Evolutionary conservation across 2,888 invertebrate species (phyloP).

Genomic region (Nezara viridula): DNA sequence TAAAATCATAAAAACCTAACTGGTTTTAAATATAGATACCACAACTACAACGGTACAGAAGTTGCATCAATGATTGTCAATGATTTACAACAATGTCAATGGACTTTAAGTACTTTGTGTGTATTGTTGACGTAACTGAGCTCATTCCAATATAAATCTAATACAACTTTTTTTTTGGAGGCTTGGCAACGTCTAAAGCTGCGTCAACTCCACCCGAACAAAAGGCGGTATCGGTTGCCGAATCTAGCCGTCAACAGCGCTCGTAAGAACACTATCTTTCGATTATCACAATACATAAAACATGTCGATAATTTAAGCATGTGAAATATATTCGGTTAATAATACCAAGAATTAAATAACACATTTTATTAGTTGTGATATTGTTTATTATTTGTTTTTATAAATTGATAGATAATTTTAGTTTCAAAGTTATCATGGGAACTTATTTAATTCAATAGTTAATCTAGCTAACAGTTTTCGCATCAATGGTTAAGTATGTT

Average conservation of each 20-base stretch:
- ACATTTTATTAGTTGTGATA: not conserved
- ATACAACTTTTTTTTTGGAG: not conserved
- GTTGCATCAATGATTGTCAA: not conserved
- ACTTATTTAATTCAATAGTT: not conserved
- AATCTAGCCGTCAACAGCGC: not conserved
- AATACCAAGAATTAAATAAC: not conserved
- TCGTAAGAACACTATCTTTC: not conserved
- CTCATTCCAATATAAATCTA: not conserved
- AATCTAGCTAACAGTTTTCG: not conserved
- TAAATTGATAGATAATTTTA: not conserved
- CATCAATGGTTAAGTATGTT: not conserved
- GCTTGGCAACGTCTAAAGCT: not conserved
- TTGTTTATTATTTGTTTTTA: not conserved
- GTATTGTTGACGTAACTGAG: slow-evolving; percentile 32
- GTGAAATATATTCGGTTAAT: not conserved
- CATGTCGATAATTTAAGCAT: not conserved
- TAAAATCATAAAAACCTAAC: not conserved
- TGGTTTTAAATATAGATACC: not conserved
- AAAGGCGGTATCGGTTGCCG: not conserved
- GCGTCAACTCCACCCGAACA: not conserved
- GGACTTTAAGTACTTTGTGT: not conserved
- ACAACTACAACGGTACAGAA: not conserved
- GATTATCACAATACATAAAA: not conserved
- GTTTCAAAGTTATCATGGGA: not conserved
- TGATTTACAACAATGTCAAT: not conserved